Percentiles rank a stretch among this genome's conserved stretches.
Evolutionary conservation across 2,797 vertebrate genomes (phyloP).

Genomic region (Bradypodion pumilum): DNA sequence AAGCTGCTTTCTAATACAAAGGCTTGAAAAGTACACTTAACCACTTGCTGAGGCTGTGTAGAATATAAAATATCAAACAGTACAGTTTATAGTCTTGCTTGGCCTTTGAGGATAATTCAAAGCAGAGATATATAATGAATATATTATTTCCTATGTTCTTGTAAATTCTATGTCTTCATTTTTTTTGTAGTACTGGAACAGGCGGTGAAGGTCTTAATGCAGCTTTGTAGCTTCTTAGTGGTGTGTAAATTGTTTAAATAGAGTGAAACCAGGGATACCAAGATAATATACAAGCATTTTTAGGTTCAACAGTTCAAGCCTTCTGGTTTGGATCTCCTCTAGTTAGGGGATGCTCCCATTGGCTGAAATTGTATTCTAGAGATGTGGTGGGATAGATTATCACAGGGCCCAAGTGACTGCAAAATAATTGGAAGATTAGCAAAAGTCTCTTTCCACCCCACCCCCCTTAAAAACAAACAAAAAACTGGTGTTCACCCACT

Average conservation of each 20-base stretch:
- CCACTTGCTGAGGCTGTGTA: conserved; percentile 65
- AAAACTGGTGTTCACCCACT: too few relatives aligned
- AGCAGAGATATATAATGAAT: conserved; percentile 66
- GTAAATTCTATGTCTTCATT: conserved; percentile 60
- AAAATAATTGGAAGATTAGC: not conserved
- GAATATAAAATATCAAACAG: conserved; percentile 67
- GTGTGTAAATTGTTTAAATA: conserved; percentile 45
- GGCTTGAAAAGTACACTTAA: conserved; percentile 75
- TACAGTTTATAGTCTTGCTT: conserved; percentile 68
- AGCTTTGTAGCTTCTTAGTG: conserved; percentile 54
- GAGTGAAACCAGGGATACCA: conserved; percentile 33
- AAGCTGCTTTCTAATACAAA: conserved; percentile 58
- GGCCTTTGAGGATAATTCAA: conserved; percentile 68
- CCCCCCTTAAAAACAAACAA: too few relatives aligned
- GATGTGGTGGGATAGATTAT: not conserved
- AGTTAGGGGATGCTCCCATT: not conserved
- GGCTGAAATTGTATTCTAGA: not conserved
- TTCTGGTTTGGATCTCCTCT: not conserved
- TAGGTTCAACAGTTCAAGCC: conserved; percentile 28
- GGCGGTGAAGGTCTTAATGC: conserved; percentile 49
- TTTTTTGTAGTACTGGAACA: conserved; percentile 58
- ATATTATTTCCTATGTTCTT: conserved; percentile 63
- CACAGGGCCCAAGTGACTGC: not conserved
- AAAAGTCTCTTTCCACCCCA: too few relatives aligned
- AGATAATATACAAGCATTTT: conserved; percentile 41